Conservation (phyloP, 2,113 vertebrate species). For the Melozone crissalis region DNA sequence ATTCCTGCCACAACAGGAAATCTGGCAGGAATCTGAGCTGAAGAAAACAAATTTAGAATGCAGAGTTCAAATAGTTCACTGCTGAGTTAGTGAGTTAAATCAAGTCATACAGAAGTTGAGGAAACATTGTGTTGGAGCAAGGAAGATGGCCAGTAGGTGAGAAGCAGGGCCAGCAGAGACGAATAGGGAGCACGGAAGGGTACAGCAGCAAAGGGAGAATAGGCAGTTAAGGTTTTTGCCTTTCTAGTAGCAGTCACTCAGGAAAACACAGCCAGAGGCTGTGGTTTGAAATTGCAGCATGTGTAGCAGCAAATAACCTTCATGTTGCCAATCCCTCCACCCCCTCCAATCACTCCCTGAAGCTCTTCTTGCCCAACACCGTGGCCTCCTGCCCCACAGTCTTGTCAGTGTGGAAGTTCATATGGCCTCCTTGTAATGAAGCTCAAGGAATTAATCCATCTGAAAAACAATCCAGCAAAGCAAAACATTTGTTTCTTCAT, state of each 20-base stretch:
- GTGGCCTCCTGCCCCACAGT: background rate
- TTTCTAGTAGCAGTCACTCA: background rate
- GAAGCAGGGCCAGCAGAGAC: background rate
- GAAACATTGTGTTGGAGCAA: background rate
- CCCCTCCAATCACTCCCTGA: background rate
- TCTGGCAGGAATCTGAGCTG: background rate
- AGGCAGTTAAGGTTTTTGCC: background rate
- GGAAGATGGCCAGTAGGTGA: background rate
- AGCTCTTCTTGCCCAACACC: background rate
- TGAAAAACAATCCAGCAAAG: background rate
- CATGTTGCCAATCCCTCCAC: background rate
- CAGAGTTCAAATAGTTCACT: background rate
- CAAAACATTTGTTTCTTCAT: background rate
- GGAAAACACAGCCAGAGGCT: slow-evolving; percentile 11
- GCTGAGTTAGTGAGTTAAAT: background rate
- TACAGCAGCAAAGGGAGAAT: background rate
- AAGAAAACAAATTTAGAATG: background rate
- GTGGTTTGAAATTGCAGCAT: background rate
- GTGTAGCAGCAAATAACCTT: background rate
- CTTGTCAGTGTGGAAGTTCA: background rate
- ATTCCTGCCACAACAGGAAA: background rate
- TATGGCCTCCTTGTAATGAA: background rate
- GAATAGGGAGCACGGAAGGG: background rate
- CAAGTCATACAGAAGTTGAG: background rate
- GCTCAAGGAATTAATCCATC: background rate